A percentile compares a stretch with the other conserved stretches of the same genome.
These are phyloP conservation scores for Hippoglossus stenolepis DNA, from an alignment of 2,113 vertebrate genomes.

Conservation along the genomic window DNA sequence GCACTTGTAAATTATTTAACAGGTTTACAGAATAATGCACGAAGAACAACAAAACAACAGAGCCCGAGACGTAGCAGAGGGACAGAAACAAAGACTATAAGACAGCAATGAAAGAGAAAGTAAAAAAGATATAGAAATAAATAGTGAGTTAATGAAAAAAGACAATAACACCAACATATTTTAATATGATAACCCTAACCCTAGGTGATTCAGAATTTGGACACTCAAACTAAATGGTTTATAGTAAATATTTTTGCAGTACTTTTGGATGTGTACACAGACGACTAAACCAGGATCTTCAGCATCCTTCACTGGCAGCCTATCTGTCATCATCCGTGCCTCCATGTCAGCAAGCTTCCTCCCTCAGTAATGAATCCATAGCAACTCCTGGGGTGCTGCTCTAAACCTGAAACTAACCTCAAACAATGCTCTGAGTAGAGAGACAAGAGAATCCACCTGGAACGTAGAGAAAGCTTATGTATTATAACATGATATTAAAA, in stretches of 20 bases:
- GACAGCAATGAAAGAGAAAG: neutral
- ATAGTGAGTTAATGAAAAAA: neutral
- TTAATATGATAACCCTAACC: too few species aligned
- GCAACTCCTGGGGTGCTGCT: neutral
- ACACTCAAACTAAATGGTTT: neutral
- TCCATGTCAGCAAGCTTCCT: slow-evolving; percentile 5
- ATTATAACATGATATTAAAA: neutral
- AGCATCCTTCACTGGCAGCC: neutral
- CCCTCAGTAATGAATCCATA: slow-evolving; percentile 1
- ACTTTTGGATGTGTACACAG: neutral
- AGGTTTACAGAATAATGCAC: too few species aligned
- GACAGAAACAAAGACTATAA: too few species aligned
- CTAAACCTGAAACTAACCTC: too few species aligned
- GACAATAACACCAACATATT: too few species aligned
- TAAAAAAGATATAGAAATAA: neutral
- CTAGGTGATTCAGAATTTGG: neutral
- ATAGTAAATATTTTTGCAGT: neutral
- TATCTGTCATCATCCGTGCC: neutral
- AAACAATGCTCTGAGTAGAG: neutral
- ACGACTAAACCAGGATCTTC: neutral
- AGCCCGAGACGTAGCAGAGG: too few species aligned
- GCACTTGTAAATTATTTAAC: too few species aligned
- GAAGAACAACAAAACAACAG: too few species aligned
- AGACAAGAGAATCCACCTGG: neutral
- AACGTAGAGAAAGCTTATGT: neutral